A percentile compares a stretch with the other conserved stretches of the same genome.
Conservation (phyloP, 2,888 invertebrate genomes). For the Craniophora ligustri region DNA sequence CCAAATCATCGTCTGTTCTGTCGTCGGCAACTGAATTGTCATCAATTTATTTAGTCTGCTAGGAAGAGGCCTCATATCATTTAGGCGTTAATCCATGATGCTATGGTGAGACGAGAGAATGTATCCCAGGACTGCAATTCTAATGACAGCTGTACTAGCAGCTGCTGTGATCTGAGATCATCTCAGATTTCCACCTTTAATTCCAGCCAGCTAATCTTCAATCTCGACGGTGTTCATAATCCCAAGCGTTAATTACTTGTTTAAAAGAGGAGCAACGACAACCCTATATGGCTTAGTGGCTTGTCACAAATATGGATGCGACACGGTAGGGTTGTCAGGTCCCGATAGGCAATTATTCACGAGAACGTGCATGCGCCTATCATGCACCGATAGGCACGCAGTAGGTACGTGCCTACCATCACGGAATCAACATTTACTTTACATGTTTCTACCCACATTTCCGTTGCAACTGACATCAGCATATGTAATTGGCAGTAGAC, state of each 20-base stretch:
- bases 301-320: constrained; percentile 26
- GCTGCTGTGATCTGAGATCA: no score
- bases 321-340: constrained; percentile 8
- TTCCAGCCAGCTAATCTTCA: constrained; percentile 16
- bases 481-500: constrained; percentile 36
- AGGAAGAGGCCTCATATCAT: no score
- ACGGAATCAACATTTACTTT: constrained; percentile 22
- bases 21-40: no score
- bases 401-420: not conserved
- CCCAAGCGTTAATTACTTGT: constrained; percentile 17
- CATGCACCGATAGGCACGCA: not conserved
- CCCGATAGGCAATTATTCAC: constrained; percentile 16
- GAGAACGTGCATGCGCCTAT: constrained; percentile 2
- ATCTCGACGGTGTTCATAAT: constrained; percentile 28
- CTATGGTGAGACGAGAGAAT: no score
- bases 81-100: no score
- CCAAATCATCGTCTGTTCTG: no score
- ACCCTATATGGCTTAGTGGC: constrained; percentile 23
- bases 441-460: constrained; percentile 3
- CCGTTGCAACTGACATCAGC: constrained; percentile 22
- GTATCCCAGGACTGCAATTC: no score
- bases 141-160: no score
- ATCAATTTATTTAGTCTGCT: no score
- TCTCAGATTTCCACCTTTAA: no score
- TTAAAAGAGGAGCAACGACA: constrained; percentile 20